Conservation (phyloP, 2,797 vertebrate species). For the Anabacerthia variegaticeps region DNA sequence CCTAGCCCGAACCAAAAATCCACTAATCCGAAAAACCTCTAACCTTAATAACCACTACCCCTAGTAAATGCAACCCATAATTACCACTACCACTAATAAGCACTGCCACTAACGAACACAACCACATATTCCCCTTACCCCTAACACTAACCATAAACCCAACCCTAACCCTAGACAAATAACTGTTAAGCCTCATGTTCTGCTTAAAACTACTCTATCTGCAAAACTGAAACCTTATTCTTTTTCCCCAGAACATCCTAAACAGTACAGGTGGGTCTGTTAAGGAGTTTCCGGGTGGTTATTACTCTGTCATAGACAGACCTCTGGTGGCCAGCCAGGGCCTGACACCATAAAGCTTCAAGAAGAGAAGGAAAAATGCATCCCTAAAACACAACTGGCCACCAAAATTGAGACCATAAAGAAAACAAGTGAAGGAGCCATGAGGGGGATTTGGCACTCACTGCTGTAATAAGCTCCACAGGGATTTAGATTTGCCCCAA, state of each 20-base stretch:
- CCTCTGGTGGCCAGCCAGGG: constrained; percentile 70
- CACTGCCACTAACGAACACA: no score
- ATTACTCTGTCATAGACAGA: constrained; percentile 69
- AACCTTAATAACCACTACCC: no score
- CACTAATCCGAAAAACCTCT: no score
- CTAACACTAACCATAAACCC: no score
- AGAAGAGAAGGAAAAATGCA: rapidly evolving
- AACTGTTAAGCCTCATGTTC: neutral
- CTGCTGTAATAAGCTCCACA: neutral
- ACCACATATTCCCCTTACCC: no score
- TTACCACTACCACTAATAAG: no score
- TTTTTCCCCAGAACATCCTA: neutral
- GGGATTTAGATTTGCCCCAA: neutral
- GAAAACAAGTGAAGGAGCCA: neutral
- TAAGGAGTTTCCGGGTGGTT: neutral
- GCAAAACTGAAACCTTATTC: neutral
- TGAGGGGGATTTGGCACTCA: neutral
- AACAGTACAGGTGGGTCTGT: rapidly evolving
- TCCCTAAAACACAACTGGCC: neutral
- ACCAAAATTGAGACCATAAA: neutral
- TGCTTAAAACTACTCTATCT: neutral
- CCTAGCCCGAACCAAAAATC: no score
- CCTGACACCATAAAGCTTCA: neutral
- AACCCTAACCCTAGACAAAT: no score
- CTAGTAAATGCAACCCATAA: no score